Percentiles rank a stretch among this genome's conserved stretches.
phyloP scores from a whole-genome alignment of 2,888 invertebrate species.

The Resseliella maxima region DNA sequence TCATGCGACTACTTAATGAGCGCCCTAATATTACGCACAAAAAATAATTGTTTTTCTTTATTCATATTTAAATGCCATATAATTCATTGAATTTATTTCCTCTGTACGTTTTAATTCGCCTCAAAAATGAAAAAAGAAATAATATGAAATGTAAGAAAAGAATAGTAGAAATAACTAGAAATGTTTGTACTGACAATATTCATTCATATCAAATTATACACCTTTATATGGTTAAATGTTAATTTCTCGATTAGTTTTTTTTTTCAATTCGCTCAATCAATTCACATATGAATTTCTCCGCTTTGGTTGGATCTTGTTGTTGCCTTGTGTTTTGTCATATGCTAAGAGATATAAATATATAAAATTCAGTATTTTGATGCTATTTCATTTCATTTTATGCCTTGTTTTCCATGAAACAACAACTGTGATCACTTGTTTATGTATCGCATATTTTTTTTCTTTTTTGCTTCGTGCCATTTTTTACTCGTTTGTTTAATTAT shows the following conservation, averaged over 20 bases:
- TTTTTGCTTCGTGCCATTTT: neutral
- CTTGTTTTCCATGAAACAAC: neutral
- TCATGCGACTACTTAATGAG: too few relatives aligned
- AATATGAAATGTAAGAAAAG: neutral
- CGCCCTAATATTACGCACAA: neutral
- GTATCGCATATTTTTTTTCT: neutral
- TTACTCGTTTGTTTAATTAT: neutral
- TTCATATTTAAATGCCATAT: neutral
- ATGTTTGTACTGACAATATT: neutral
- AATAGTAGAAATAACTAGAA: neutral
- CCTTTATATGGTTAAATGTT: neutral
- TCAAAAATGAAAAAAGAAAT: neutral
- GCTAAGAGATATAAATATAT: neutral
- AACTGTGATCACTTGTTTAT: neutral
- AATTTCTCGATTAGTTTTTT: neutral
- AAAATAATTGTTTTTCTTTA: neutral
- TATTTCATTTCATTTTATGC: neutral
- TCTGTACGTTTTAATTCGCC: neutral
- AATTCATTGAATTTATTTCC: slow-evolving; percentile 42
- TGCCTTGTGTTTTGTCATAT: neutral
- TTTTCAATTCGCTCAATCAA: neutral
- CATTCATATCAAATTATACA: neutral
- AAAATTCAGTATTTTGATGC: slow-evolving; percentile 6
- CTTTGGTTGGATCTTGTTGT: neutral
- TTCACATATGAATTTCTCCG: neutral